Base-by-base conservation (phyloP, 1,140 invertebrate genomes). In the Psix sp. region DNA sequence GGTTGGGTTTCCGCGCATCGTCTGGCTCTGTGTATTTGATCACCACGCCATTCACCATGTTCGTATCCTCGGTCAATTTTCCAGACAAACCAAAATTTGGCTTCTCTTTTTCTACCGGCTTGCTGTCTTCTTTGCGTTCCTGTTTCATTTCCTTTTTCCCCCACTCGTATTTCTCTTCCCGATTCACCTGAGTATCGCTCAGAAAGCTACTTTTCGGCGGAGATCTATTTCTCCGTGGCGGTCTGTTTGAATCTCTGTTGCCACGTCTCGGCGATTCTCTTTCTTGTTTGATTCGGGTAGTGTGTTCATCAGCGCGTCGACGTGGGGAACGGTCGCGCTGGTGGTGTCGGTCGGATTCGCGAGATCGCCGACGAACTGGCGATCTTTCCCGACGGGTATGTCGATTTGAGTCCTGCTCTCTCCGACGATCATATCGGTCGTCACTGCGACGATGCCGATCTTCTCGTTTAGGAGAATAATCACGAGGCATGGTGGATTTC, bases 21-120 rank as follows among this genome's bases (percentile, higher is more conserved):
- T 93, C 90, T 0, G 98, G 98, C 82, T 99, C 96, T 6, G 95
- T 93, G 80, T 99, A 99, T 86, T 99, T 99, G 5, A 99, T 94
- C 0, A 99, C 95, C 16, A 99, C 93, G 1, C 98, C 98, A 76
- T 96, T 96, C 21, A 94, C 97, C 11, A 93, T 98, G 83, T 99
- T 99, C 2, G 94, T 93, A 73, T 99, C 98, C 82, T 98, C 97
- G 0, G 96, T 94, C 14, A 99, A 86, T 85, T 98, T 99, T 7
- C 98, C 98, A 14, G 96, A 98, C 0, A 98, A 86, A 14, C 91
- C 93, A 84, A 99, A 98, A 84, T 98, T 96, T 0, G 97, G 96
- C 83, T 97, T 96, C 73, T 96, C 93, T 82, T 96, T 96, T 11
- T 95, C 93, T 13, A 3, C 13, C 2, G 33, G 13, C 33, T 35